A percentile compares a stretch with the other conserved stretches of the same genome.
Evolutionary conservation across 2,888 invertebrate species (phyloP).

Genomic region (Torymus auratus): DNA sequence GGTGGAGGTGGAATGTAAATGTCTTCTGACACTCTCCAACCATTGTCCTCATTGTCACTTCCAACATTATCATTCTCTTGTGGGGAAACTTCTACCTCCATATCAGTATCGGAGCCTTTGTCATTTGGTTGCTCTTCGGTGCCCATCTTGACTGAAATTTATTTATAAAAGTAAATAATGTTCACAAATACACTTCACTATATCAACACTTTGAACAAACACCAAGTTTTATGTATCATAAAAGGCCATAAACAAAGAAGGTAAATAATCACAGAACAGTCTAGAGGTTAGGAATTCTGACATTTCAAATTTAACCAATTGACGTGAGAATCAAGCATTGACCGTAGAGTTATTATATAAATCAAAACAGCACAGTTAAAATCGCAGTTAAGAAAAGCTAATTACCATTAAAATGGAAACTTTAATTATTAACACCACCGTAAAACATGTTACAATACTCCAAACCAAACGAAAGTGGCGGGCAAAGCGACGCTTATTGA

Average conservation of each 20-base stretch:
- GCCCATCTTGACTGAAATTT: slow-evolving; percentile 58
- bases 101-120: slow-evolving; percentile 55
- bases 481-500: slow-evolving; percentile 53
- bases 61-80: slow-evolving; percentile 41
- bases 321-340: not conserved
- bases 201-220: not conserved
- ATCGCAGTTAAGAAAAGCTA: not conserved
- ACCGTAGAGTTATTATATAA: not conserved
- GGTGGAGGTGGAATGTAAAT: slow-evolving; percentile 90
- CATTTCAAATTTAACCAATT: slow-evolving; percentile 20
- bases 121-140: slow-evolving; percentile 49
- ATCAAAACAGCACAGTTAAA: not conserved
- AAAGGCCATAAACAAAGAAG: slow-evolving; percentile 8
- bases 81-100: slow-evolving; percentile 58
- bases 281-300: slow-evolving; percentile 50
- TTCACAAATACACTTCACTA: slow-evolving; percentile 24
- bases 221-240: slow-evolving; percentile 1
- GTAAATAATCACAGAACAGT: slow-evolving; percentile 30
- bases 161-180: slow-evolving; percentile 18
- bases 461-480: slow-evolving; percentile 50
- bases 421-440: slow-evolving; percentile 2
- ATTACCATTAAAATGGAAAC: slow-evolving; percentile 12
- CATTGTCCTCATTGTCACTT: slow-evolving; percentile 79
- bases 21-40: slow-evolving; percentile 84
- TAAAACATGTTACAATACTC: slow-evolving; percentile 26